Evolutionary conservation across 2,797 vertebrate genomes (phyloP).

Genomic region (Leuciscus waleckii): DNA sequence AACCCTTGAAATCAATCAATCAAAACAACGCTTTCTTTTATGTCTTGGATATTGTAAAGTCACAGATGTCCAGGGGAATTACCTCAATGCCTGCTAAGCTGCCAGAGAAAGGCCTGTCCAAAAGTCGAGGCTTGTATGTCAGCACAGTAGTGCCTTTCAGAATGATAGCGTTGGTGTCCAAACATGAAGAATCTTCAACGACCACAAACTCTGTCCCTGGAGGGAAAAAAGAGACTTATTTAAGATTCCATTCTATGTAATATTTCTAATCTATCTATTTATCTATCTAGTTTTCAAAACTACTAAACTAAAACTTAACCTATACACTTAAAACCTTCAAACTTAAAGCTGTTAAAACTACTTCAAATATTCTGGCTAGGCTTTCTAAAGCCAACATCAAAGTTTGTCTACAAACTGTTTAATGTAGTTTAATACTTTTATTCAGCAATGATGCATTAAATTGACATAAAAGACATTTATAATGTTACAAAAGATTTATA

Average conservation of each 20-base stretch:
- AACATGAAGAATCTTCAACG: constrained; percentile 91
- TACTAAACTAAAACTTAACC: too few relatives aligned
- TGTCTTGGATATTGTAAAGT: not conserved
- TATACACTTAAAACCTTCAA: too few relatives aligned
- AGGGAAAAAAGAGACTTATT: not conserved
- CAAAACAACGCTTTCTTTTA: not conserved
- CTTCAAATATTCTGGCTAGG: too few relatives aligned
- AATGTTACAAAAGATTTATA: too few relatives aligned
- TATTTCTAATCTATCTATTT: too few relatives aligned
- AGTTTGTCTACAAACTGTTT: too few relatives aligned
- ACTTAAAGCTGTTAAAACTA: too few relatives aligned
- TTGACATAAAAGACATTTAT: too few relatives aligned
- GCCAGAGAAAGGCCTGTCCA: constrained; percentile 94
- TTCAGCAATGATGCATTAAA: too few relatives aligned
- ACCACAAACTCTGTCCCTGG: constrained; percentile 98
- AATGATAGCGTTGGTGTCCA: constrained; percentile 92
- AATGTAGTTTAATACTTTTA: too few relatives aligned
- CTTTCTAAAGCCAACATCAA: too few relatives aligned
- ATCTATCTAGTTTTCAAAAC: too few relatives aligned
- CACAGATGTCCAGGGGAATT: constrained; percentile 49
- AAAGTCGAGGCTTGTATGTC: constrained; percentile 92
- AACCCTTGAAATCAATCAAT: not conserved
- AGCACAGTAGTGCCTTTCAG: constrained; percentile 97
- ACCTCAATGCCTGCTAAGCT: constrained; percentile 96
- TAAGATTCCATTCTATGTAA: not conserved